Evolutionary conservation across 2,113 vertebrate species (phyloP), one percentile per base, ranked within the genome.

Genomic region (Ceyx margarethae): DNA sequence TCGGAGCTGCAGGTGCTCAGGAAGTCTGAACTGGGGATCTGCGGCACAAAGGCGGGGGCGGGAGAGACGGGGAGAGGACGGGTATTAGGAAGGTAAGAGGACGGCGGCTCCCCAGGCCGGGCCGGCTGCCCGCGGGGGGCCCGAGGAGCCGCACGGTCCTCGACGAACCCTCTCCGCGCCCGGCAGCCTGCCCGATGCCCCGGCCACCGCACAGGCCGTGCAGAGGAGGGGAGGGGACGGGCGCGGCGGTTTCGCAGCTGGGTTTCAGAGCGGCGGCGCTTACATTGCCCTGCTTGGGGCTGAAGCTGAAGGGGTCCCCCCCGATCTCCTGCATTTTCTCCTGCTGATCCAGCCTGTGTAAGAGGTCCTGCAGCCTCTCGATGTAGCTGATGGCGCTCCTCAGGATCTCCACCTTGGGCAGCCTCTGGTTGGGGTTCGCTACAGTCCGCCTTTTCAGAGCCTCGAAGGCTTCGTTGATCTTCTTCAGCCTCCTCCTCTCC

Each of bases 401-500:
- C 96, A 99, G 97, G 91, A 99, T 99, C 98, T 99, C 99, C 96
- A 99, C 99, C 95, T 99, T 99, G 95, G 99, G 99, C 92, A 99
- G 98, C 95, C 99, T 95, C 97, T 99, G 99, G 96, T 98, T 99
- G 51, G 99, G 99, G 97, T 99, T 99, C 72, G 99, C 98, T 96
- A 99, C 99, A 45, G 98, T 99, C 94, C 99, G 96, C 90, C 98
- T 98, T 97, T 99, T 99, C 81, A 99, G 97, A 7, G 98, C 99
- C 56, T 99, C 99, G 84, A 99, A 99, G 88, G 99, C 99, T 97
- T 99, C 99, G 83, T 99, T 99, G 97, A 99, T 99, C 97, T 99
- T 99, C 97, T 99, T 99, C 23, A 99, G 98, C 61, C 99, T 91
- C 94, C 99, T 95, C 89, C 99, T 97, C 95, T 99, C 99, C 53